Percentiles rank a stretch among this genome's conserved stretches.
Evolutionary conservation across 2,888 invertebrate genomes (phyloP).

Genomic region (Caenorhabditis zanzibari): DNA sequence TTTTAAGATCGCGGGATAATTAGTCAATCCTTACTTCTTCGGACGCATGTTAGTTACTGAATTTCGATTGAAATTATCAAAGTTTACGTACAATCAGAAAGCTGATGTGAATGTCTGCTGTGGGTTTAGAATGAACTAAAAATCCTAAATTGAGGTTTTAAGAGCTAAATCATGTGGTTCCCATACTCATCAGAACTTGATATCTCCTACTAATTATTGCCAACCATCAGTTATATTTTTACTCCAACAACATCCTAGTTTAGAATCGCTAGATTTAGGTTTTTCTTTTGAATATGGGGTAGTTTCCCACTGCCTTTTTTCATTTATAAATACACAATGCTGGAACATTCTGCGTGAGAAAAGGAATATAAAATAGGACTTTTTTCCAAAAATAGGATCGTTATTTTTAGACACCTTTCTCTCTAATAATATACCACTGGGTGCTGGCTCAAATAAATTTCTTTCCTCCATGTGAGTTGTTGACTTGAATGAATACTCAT

Average conservation of each 20-base stretch:
- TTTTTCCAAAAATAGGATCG: not conserved
- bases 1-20: not conserved
- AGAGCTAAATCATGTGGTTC: too few relatives aligned
- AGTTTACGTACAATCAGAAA: too few relatives aligned
- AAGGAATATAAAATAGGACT: not conserved
- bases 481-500: conserved; percentile 10
- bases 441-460: conserved; percentile 1
- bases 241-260: not conserved
- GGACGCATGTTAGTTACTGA: too few relatives aligned
- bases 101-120: too few relatives aligned
- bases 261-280: not conserved
- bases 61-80: too few relatives aligned
- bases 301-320: not conserved
- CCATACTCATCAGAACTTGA: too few relatives aligned
- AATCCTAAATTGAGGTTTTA: too few relatives aligned
- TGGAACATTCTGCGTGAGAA: not conserved
- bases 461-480: not conserved
- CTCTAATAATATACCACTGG: not conserved
- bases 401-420: conserved; percentile 21
- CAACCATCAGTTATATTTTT: too few relatives aligned
- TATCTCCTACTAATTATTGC: too few relatives aligned
- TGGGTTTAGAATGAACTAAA: too few relatives aligned
- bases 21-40: too few relatives aligned
- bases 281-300: not conserved
- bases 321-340: not conserved